Evolutionary conservation across 2,797 vertebrate species (phyloP).

Genomic region (Valencia hispanica): DNA sequence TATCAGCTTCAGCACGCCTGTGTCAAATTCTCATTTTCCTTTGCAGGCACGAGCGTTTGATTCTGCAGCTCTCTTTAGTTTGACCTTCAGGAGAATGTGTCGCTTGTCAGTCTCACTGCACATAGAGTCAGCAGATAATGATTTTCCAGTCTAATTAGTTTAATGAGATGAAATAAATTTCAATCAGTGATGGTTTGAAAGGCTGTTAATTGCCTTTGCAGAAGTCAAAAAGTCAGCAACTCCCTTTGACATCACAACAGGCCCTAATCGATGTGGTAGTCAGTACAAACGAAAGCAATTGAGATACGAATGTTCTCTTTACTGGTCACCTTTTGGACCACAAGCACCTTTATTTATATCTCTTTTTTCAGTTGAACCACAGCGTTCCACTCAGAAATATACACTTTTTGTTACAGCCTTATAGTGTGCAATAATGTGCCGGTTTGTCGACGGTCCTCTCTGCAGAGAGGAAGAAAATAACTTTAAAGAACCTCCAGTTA

Average conservation of each 20-base stretch:
- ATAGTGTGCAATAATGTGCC: no score
- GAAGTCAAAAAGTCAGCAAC: conserved; percentile 18
- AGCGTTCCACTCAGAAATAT: no score
- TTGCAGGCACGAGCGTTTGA: conserved; percentile 20
- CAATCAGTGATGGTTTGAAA: conserved; percentile 41
- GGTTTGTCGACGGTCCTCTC: neutral
- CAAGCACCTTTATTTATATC: neutral
- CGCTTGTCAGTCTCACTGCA: conserved; percentile 19
- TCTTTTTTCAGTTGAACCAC: no score
- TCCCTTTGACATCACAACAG: neutral
- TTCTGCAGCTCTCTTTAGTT: conserved; percentile 44
- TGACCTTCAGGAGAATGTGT: conserved; percentile 47
- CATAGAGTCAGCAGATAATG: conserved; percentile 16
- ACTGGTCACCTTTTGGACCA: neutral
- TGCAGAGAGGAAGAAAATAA: no score
- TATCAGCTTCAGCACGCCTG: conserved; percentile 32
- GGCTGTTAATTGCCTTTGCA: conserved; percentile 36
- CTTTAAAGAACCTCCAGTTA: no score
- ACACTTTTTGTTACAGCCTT: no score
- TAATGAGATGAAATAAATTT: conserved; percentile 47
- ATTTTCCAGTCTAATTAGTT: conserved; percentile 54
- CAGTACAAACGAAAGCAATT: neutral
- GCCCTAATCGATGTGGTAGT: neutral
- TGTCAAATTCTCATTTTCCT: conserved; percentile 29
- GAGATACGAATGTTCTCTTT: neutral